These are phyloP conservation scores for Imbricaverruca yamaguchii DNA, from an alignment of 2,888 invertebrate genomes.

Conservation along the genomic window DNA sequence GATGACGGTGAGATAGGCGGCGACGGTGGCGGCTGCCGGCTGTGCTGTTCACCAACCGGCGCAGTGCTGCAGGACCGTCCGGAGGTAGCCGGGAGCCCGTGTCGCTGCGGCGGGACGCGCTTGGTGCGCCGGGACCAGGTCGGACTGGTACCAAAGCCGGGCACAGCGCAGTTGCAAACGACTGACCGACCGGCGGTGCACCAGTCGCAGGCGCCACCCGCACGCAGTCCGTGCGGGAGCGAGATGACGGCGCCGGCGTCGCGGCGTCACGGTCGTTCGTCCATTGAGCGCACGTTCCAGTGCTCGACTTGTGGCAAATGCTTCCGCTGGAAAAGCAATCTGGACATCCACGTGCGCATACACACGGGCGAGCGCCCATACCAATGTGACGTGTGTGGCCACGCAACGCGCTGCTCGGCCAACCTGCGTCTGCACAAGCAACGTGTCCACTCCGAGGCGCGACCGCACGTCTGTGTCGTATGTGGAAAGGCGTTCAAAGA, in stretches of 20 bases:
- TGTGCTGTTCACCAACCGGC: background rate
- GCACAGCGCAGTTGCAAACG: no score
- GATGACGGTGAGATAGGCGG: no score
- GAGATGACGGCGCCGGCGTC: background rate
- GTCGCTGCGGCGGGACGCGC: no score
- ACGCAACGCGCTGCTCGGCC: constrained; percentile 65
- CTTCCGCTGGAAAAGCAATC: constrained; percentile 81
- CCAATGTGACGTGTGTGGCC: constrained; percentile 68
- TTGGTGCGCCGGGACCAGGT: no score
- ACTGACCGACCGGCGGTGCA: no score
- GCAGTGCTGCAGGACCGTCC: background rate
- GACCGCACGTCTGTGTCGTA: constrained; percentile 64
- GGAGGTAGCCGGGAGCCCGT: background rate
- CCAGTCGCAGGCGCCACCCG: background rate
- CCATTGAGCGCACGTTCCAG: constrained; percentile 37
- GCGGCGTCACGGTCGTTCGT: background rate
- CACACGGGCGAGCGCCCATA: constrained; percentile 76
- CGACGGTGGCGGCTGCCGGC: background rate
- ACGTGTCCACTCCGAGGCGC: constrained; percentile 74
- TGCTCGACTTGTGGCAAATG: constrained; percentile 75
- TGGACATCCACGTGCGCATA: constrained; percentile 78
- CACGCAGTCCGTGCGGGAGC: background rate
- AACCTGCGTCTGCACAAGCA: constrained; percentile 87
- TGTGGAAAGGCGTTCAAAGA: constrained; percentile 80
- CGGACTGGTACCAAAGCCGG: no score